These are phyloP conservation scores for Leucania comma DNA, from an alignment of 2,888 invertebrate species.

Conservation along the genomic window DNA sequence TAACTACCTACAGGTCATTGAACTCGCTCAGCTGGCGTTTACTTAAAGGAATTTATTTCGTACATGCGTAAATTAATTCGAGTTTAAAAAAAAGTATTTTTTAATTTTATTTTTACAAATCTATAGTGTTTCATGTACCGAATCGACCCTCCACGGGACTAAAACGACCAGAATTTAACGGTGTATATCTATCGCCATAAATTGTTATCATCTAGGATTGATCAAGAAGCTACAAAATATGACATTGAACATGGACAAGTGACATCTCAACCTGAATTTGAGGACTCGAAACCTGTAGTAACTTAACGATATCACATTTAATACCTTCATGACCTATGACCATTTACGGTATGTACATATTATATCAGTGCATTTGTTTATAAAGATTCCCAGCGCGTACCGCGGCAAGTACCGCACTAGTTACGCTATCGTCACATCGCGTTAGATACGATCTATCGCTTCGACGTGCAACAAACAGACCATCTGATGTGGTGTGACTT, in stretches of 20 bases:
- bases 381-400: slow-evolving; percentile 19
- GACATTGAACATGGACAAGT: no score
- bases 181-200: neutral
- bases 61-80: no score
- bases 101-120: no score
- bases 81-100: no score
- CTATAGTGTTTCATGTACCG: no score
- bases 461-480: slow-evolving; percentile 8
- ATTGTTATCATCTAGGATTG: neutral
- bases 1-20: no score
- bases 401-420: slow-evolving; percentile 11
- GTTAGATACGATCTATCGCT: slow-evolving; percentile 50
- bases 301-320: neutral
- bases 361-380: slow-evolving; percentile 18
- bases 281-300: neutral
- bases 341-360: neutral
- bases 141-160: no score
- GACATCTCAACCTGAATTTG: neutral
- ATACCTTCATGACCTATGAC: neutral
- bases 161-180: no score
- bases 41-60: no score
- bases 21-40: no score
- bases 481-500: slow-evolving; percentile 20
- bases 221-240: neutral
- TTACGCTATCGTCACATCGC: slow-evolving; percentile 8